phyloP scores from a whole-genome alignment of 2,113 vertebrate genomes.

The Anolis carolinensis region DNA sequence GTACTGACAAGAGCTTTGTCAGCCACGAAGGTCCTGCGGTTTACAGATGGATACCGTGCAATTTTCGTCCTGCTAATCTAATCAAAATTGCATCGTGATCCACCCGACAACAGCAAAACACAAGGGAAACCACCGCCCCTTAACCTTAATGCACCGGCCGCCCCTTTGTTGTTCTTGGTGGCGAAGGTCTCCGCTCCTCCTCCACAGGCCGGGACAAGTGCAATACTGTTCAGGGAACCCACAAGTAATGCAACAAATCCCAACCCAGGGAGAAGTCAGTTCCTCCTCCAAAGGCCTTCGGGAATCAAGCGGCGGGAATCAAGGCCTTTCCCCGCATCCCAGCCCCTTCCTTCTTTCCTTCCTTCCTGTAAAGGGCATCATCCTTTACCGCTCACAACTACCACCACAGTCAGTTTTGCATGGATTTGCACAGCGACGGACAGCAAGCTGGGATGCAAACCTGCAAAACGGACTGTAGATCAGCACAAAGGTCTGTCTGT shows the following conservation, averaged over 20 bases:
- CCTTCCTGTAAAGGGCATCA: not conserved
- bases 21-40: conserved; percentile 84
- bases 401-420: conserved; percentile 90
- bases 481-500: conserved; percentile 64
- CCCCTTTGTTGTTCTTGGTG: conserved; percentile 26
- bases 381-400: conserved; percentile 47
- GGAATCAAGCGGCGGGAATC: rapidly evolving
- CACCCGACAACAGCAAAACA: conserved; percentile 95
- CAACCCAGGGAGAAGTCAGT: conserved; percentile 80
- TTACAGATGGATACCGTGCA: conserved; percentile 99
- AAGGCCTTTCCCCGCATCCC: rapidly evolving
- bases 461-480: conserved; percentile 91
- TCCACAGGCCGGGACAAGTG: conserved; percentile 90
- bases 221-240: conserved; percentile 79
- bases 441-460: conserved; percentile 90
- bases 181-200: conserved; percentile 79
- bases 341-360: too few species aligned
- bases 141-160: not conserved
- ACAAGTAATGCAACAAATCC: conserved; percentile 87
- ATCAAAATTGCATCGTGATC: conserved; percentile 96
- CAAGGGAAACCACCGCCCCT: conserved; percentile 35
- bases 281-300: conserved; percentile 20
- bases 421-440: conserved; percentile 93
- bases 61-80: conserved; percentile 83
- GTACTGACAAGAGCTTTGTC: conserved; percentile 31